Evolutionary conservation across 2,888 invertebrate species (phyloP).

Genomic region (Nebria salina): DNA sequence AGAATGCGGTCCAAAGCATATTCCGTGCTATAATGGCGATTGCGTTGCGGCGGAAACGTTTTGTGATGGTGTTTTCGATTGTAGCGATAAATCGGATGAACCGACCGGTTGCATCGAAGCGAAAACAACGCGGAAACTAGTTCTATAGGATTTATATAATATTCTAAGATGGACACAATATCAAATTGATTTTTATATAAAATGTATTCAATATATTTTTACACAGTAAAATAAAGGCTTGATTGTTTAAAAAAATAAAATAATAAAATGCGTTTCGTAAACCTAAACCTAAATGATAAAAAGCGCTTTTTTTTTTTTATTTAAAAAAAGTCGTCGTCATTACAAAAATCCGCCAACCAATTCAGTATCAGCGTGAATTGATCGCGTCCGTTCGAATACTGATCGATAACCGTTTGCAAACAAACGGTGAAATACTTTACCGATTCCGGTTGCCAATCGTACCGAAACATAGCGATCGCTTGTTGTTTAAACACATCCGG

Average conservation of each 20-base stretch:
- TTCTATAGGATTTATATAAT: too few relatives aligned
- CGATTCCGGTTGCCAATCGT: constrained; percentile 67
- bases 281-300: not conserved
- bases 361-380: constrained; percentile 55
- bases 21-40: constrained; percentile 70
- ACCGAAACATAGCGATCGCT: constrained; percentile 73
- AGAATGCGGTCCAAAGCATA: constrained; percentile 65
- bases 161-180: not conserved
- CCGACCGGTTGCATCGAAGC: constrained; percentile 64
- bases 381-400: constrained; percentile 48
- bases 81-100: constrained; percentile 76
- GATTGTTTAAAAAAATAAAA: not conserved
- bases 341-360: constrained; percentile 56
- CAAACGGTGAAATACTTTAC: constrained; percentile 52
- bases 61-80: constrained; percentile 75
- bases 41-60: constrained; percentile 70
- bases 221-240: not conserved
- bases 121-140: too few relatives aligned
- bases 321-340: constrained; percentile 43
- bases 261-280: not conserved
- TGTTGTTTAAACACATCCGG: constrained; percentile 72
- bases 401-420: constrained; percentile 51
- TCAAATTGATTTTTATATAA: not conserved
- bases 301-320: too few relatives aligned
- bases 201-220: not conserved